Percentiles rank a stretch among this genome's conserved stretches.
Evolutionary conservation across 2,888 invertebrate genomes (phyloP).

Genomic region (Callyntrura guangdongensis): DNA sequence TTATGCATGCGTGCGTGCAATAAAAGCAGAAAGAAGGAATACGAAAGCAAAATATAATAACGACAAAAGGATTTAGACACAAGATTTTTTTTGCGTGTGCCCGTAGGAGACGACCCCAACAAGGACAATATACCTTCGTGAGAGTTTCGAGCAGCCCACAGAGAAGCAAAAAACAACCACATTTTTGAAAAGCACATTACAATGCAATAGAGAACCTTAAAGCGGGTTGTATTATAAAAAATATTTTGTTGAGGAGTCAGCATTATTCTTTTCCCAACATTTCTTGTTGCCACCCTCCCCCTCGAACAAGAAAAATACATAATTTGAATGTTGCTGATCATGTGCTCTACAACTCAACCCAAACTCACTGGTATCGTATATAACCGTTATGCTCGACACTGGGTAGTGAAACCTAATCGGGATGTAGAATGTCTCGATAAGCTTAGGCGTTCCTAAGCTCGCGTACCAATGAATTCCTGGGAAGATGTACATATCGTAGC

Average conservation of each 20-base stretch:
- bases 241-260: not conserved
- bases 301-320: not conserved
- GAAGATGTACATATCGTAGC: not conserved
- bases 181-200: slow-evolving; percentile 51
- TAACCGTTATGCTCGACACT: not conserved
- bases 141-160: not conserved
- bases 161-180: slow-evolving; percentile 28
- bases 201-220: slow-evolving; percentile 34
- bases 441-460: too few species aligned
- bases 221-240: not conserved
- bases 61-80: not conserved
- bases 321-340: slow-evolving; percentile 39
- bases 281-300: not conserved
- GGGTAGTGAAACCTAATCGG: too few species aligned
- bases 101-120: not conserved
- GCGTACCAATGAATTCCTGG: too few species aligned
- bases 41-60: not conserved
- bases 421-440: too few species aligned
- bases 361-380: not conserved
- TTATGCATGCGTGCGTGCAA: too few species aligned
- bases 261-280: not conserved
- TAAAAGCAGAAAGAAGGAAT: not conserved
- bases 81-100: not conserved
- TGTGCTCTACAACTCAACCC: not conserved
- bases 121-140: not conserved